Base-by-base conservation (phyloP, 2,113 vertebrate species). In the Aldabrachelys gigantea region DNA sequence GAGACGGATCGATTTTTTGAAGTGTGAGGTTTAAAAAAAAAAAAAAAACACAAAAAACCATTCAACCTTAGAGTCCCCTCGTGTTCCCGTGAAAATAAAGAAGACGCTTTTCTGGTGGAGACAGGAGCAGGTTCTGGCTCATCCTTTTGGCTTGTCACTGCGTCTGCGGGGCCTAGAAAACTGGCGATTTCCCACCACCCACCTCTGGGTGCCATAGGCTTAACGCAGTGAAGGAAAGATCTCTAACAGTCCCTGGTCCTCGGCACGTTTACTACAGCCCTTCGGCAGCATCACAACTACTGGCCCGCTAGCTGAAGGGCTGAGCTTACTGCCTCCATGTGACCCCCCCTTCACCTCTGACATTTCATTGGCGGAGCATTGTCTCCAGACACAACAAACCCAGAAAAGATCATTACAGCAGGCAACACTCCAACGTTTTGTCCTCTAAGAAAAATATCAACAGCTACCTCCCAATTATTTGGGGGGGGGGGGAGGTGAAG, bases 301-400 rank as follows among this genome's bases (percentile, higher is more conserved):
- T 8, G n/a, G 65, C 8, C 65, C 19, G 19, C 65, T 38, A 22
- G 65, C 19, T 38, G 19, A 5, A 72, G n/a, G 65, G 10, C n/a
- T 72, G n/a, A 38, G 65, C 19, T 22, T 21, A 38, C 17, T 38
- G 65, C 87, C 83, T 72, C 69, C 54, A 7, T 31, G 56, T 90
- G 93, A 86, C 95, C 95, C 95, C 87, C 44, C 93, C 54, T 93
- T 94, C 96, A 96, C 75, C 31, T 31, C 59, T 86, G 78, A 14
- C 41, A 12, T 44, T 27, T 47, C 25, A 21, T 47, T n/a, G 54
- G 75, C n/a, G 57, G 76, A 27, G 13, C 38, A 2, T 11, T 24
- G 38, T 19, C 91, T 94, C 82, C 97, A 96, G 96, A 95, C 96
- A 96, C 97, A 96, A 96, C 95, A 96, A 96, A 90, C 62, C 27